Conservation (phyloP, 2,113 vertebrate genomes). For the Megaceryle maxima region DNA sequence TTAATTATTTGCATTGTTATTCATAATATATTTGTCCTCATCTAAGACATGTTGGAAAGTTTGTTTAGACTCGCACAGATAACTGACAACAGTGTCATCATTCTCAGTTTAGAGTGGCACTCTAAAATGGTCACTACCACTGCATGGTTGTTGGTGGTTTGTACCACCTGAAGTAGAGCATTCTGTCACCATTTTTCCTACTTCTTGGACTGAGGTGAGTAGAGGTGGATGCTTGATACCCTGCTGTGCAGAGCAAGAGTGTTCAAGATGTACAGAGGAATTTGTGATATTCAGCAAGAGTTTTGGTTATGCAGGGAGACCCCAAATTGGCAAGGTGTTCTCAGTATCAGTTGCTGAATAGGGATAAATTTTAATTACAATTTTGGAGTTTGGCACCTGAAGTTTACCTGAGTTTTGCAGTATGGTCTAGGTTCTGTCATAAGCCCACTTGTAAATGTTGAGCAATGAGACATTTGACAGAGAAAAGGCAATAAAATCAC, state of each 20-base stretch:
- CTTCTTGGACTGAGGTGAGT: neutral
- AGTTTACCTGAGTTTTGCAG: neutral
- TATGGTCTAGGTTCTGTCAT: neutral
- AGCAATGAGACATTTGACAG: neutral
- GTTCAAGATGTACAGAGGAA: neutral
- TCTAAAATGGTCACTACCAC: neutral
- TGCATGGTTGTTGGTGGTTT: neutral
- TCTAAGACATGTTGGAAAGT: neutral
- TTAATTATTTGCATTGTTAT: neutral
- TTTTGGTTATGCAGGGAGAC: neutral
- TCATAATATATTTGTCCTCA: neutral
- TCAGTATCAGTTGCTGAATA: neutral
- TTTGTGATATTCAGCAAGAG: neutral
- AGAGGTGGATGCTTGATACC: neutral
- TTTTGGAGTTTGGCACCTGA: neutral
- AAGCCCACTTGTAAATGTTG: neutral
- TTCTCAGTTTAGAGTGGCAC: neutral
- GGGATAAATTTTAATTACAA: neutral
- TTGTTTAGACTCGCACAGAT: neutral
- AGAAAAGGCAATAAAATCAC: neutral
- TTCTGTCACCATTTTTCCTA: fast-evolving
- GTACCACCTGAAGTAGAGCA: neutral
- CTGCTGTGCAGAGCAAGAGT: neutral
- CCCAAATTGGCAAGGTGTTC: fast-evolving
- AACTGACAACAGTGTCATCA: neutral